Base-by-base conservation (phyloP, 2,888 invertebrate species). In the Griposia aprilina region DNA sequence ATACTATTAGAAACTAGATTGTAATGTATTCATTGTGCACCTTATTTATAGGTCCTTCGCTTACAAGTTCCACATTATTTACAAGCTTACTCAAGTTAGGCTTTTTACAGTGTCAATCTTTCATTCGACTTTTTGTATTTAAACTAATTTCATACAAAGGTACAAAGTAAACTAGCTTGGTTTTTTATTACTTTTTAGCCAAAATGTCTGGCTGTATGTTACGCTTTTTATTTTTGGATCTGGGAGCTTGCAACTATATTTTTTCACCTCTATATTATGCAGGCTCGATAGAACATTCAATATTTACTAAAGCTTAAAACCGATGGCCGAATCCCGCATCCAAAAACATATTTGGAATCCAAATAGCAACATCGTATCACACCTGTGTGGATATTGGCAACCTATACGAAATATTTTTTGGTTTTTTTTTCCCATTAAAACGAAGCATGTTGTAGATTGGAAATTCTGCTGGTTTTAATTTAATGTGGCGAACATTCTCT, bases 241-340 rank as follows among this genome's bases (percentile, higher is more conserved):
- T 15, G 6, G 26, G 26, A 17, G 6, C 17, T 69, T 45, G 20
- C 17, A 30, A 60, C 26, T 23, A 10, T 45, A 36, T 15, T 71
- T 55, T 45, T 55, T 36, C 17, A 0, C 8, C 30, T 0, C 10
- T 69, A 3, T 60, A 52, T 20, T 20, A 60, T 41, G 23, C 55
- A n/a, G 20, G 36, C 36, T 72, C 48, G 45, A 36, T 72, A 26
- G 72, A 26, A 62, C 52, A 78, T 81, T 55, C 23, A 78, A 81
- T 60, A 81, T 78, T 78, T 55, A 81, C 45, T 36, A 60, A n/a
- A 80, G 69, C 15, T 60, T 52, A 45, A 72, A 81, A 73, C 17
- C 17, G 5, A 63, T 48, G 48, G 13, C 36, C 15, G 15, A 26
- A 13, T 7, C n/a, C 62, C 23, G 23, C 55, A 36, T 55, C 17